Evolutionary conservation across 2,797 vertebrate species (phyloP).

Genomic region (Erpetoichthys calabaricus): DNA sequence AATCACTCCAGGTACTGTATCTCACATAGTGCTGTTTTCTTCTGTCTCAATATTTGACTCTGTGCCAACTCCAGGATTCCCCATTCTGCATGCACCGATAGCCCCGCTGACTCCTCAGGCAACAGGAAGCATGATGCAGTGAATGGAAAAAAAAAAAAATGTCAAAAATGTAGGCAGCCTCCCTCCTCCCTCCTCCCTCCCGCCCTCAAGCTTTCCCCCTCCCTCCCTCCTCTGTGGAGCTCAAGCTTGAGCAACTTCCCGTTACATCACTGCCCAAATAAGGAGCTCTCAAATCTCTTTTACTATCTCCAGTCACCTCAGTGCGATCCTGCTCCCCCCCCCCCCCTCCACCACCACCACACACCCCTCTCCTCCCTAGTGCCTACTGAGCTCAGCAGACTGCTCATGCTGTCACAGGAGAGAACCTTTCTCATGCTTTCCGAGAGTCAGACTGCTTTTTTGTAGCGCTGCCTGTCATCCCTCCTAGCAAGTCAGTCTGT

Average conservation of each 20-base stretch:
- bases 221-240: conserved; percentile 9
- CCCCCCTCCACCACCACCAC: background rate
- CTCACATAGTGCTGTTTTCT: no score
- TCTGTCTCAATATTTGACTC: background rate
- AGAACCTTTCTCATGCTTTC: background rate
- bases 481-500: conserved; percentile 1
- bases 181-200: background rate
- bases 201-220: conserved; percentile 8
- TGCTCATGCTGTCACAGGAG: conserved; percentile 2
- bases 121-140: conserved; percentile 48
- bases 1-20: no score
- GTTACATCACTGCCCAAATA: conserved; percentile 72
- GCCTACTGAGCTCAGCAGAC: background rate
- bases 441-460: background rate
- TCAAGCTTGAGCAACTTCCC: conserved; percentile 53
- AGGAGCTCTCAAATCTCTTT: conserved; percentile 54
- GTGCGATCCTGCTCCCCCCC: background rate
- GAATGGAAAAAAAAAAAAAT: conserved; percentile 33
- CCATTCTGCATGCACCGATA: conserved; percentile 7
- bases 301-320: conserved; percentile 11
- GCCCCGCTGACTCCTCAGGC: conserved; percentile 27
- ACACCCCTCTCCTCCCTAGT: background rate
- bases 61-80: conserved; percentile 8
- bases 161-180: conserved; percentile 12
- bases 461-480: conserved; percentile 1